Base-by-base conservation (phyloP, 2,797 vertebrate genomes). In the Centroberyx gerrardi region DNA sequence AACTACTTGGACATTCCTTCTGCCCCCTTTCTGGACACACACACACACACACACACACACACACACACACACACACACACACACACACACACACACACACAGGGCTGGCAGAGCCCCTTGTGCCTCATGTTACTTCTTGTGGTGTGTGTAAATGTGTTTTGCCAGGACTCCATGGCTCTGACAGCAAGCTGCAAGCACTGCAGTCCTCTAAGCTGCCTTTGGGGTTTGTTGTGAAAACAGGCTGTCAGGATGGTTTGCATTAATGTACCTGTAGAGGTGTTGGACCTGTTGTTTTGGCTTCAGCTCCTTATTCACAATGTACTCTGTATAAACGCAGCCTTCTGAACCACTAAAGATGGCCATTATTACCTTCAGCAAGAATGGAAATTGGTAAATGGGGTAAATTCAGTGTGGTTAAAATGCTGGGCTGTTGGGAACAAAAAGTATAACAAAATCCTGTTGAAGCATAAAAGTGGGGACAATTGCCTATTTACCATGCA, bases 61-160 rank as follows among this genome's bases (percentile, higher is more conserved):
- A 31, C 61, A 29, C 62, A 2, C 48, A 22, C 48, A 51, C 62
- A 6, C 62, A 31, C 62, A 51, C 31, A 14, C 46, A 51, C 62
- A 51, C 48, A 22, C 62, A 52, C 48, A 52, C 44, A 51, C 44
- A n/a, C 46, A 9, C 22, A 36, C 29, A 33, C 29, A 28, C 6
- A 28, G 13, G 13, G 54, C 64, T 46, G 28, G 6, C 42, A 48
- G 54, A 33, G 17, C 31, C 44, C 31, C n/a, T 12, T 12, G 42
- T 36, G 53, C 40, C 53, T 48, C 56, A 51, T 54, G 61, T 62
- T 58, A 22, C 29, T 55, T 28, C 15, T 73, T 56, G 17, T 38
- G 49, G 58, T 53, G 59, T 36, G 14, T 31, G 29, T 40, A 51
- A 46, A 31, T 56, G 22, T 29, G 70, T 48, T 31, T 18, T 46